A percentile compares a stretch with the other conserved stretches of the same genome.
Evolutionary conservation across 2,797 vertebrate genomes (phyloP).

Genomic region (Pyrocephalus nanus): DNA sequence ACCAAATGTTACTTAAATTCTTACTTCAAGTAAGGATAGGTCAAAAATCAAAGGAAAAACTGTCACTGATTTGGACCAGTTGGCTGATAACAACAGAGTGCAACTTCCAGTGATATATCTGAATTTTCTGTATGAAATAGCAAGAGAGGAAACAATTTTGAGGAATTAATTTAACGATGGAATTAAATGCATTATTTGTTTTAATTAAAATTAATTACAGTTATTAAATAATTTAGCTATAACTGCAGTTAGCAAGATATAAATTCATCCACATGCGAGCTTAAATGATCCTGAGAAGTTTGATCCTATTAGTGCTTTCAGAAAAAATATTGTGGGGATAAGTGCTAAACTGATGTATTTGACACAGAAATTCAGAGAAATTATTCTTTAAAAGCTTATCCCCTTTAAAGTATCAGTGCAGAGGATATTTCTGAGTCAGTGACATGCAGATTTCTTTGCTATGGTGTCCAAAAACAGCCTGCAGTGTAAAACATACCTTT

Average conservation of each 20-base stretch:
- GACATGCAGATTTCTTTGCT: background rate
- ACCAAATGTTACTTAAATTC: background rate
- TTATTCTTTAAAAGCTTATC: background rate
- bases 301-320: background rate
- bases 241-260: background rate
- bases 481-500: accelerated
- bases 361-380: background rate
- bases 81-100: background rate
- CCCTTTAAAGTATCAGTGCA: background rate
- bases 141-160: background rate
- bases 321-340: background rate
- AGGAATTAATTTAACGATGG: background rate
- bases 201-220: slow-evolving; percentile 1
- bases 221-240: background rate
- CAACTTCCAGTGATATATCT: background rate
- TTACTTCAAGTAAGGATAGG: background rate
- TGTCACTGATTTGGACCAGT: background rate
- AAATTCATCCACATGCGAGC: background rate
- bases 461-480: background rate
- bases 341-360: background rate
- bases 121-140: background rate
- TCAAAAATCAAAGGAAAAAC: background rate
- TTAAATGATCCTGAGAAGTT: background rate
- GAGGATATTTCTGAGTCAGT: background rate
- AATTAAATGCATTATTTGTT: background rate